Evolutionary conservation across 2,888 invertebrate genomes (phyloP).

Genomic region (Punctoribates punctum): DNA sequence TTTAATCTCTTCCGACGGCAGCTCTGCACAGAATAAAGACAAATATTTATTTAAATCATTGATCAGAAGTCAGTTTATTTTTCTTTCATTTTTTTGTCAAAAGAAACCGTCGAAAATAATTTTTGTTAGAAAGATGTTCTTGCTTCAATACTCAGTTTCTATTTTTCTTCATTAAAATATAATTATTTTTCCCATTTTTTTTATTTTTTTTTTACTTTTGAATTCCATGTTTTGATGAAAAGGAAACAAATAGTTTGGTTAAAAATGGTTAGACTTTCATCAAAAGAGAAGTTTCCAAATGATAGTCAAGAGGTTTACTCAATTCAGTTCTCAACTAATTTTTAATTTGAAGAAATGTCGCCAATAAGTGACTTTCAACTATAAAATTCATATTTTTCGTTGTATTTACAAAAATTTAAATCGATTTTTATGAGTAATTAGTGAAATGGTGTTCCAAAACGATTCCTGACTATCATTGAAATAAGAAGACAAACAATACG

Average conservation of each 20-base stretch:
- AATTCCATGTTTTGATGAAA: neutral
- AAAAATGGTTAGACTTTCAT: no score
- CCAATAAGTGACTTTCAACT: no score
- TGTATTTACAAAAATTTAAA: no score
- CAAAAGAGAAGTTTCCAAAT: no score
- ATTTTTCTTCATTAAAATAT: no score
- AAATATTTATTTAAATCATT: slow-evolving; percentile 20
- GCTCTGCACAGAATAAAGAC: neutral
- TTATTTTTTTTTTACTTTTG: neutral
- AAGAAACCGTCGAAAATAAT: neutral
- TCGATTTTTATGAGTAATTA: neutral
- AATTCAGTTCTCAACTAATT: no score
- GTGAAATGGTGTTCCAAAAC: neutral
- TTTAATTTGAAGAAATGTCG: no score
- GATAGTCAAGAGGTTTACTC: no score
- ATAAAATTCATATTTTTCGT: no score
- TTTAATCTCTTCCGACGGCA: slow-evolving; percentile 10
- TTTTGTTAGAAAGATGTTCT: neutral
- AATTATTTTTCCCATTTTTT: neutral
- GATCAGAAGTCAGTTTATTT: neutral
- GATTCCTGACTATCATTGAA: neutral
- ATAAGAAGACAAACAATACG: neutral
- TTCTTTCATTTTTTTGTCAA: neutral
- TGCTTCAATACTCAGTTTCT: no score
- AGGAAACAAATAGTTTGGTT: neutral